Evolutionary conservation across 1,140 invertebrate genomes (phyloP), one percentile per base, ranked within the genome.

Genomic region (Pogonognathellus flavescens): DNA sequence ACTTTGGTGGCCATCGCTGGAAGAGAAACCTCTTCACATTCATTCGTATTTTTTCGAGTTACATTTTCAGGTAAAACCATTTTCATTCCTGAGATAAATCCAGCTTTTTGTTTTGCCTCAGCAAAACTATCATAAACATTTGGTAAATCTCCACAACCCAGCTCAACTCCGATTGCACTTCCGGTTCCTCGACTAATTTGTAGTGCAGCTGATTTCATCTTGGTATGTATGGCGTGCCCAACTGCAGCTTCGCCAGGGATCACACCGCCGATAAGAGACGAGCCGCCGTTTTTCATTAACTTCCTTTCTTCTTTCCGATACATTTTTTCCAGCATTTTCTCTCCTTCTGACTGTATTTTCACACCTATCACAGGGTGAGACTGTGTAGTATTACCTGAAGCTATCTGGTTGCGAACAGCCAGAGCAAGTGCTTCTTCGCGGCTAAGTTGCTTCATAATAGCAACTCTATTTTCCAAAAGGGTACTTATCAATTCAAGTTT

Each of bases 261-360:
- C 87, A 66, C 86, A 60, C 16, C 84, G n/a, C 92, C 81, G 11
- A 76, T 76, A n/a, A 76, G 70, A 90, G 92, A 84, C 5, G 62
- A 49, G 92, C 92, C 0, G 93, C 92, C 87, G 31, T 20, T 59
- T 86, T 93, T 95, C n/a, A 93, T 91, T 6, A 93, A 89, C 88
- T 94, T 95, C 89, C 97, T 98, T 89, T 97, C 97, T 89, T 97
- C 96, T 90, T 97, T 97, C 14, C 96, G 92, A 10, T 96, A 93
- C 90, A 95, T 93, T 90, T 98, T 98, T 49, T 93, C 92, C 41
- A 97, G 89, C 83, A 93, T 91, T 89, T 95, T 96, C 89, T 99
- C 97, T 89, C 95, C 93, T 89, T 95, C 95, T 6, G 96, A 96
- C 89, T 96, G 94, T 25, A 98, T 94, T 57, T 83, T 88, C 4